Conservation (phyloP, 2,888 invertebrate species). For the Tribolium freemani region DNA sequence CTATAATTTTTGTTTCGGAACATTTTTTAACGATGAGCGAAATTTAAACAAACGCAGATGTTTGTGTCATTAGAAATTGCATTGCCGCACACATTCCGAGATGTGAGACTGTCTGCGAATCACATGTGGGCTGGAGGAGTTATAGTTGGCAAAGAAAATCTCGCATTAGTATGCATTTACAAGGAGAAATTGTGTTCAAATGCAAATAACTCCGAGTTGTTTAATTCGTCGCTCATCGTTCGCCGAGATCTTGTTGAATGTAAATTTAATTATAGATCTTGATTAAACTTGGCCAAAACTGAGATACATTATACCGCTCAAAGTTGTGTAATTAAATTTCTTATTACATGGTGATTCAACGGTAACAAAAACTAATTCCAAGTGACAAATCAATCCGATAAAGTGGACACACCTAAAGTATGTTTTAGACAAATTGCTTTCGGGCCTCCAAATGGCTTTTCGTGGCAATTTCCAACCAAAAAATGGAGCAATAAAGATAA, state of each 20-base stretch:
- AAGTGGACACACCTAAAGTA: conserved; percentile 1
- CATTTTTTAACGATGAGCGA: no score
- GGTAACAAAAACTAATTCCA: background rate
- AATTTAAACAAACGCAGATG: no score
- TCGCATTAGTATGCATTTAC: conserved; percentile 24
- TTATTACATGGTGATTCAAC: background rate
- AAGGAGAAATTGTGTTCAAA: conserved; percentile 6
- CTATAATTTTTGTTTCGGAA: background rate
- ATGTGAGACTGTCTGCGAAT: background rate
- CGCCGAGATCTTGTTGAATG: conserved; percentile 4
- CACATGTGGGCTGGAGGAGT: background rate
- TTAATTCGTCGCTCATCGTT: conserved; percentile 6
- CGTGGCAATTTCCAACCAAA: background rate
- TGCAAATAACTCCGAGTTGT: conserved; percentile 8
- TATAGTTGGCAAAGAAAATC: conserved; percentile 1
- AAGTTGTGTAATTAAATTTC: no score
- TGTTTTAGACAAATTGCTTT: background rate
- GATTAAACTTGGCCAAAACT: background rate
- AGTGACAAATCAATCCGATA: conserved; percentile 15
- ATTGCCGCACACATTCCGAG: conserved; percentile 2
- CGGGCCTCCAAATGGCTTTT: background rate
- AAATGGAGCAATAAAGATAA: background rate
- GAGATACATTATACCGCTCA: no score
- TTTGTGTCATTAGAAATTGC: background rate
- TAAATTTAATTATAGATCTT: conserved; percentile 7